These are phyloP conservation scores for Mesorhabditis belari DNA, from an alignment of 2,888 invertebrate species.

Conservation along the genomic window DNA sequence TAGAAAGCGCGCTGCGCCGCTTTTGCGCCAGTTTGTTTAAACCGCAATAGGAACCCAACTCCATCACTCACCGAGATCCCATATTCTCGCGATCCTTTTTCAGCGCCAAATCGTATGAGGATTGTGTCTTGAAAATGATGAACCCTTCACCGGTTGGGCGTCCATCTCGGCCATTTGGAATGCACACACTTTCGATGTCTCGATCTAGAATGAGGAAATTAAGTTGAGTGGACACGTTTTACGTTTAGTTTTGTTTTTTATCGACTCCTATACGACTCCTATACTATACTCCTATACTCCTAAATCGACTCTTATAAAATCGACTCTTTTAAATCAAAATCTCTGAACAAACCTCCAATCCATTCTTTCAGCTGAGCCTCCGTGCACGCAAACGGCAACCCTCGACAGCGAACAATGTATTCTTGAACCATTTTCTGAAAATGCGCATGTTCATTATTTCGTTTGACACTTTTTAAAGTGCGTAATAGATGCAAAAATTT, in stretches of 20 bases:
- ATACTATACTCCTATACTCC: not conserved
- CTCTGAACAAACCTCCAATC: slow-evolving; percentile 19
- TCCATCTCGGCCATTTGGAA: slow-evolving; percentile 17
- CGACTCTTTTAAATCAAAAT: no score
- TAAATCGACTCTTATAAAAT: no score
- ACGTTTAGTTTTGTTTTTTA: not conserved
- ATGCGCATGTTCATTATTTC: not conserved
- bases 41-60: not conserved
- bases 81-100: slow-evolving; percentile 24
- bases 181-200: slow-evolving; percentile 18
- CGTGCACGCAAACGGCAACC: slow-evolving; percentile 19
- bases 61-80: slow-evolving; percentile 4
- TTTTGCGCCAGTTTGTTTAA: not conserved
- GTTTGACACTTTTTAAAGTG: no score
- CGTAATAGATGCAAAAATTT: no score
- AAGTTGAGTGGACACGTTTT: not conserved
- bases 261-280: not conserved
- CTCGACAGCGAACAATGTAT: slow-evolving; percentile 14
- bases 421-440: slow-evolving; percentile 4
- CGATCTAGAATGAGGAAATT: slow-evolving; percentile 9
- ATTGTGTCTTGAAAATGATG: slow-evolving; percentile 17
- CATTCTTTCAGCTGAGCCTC: slow-evolving; percentile 19
- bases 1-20: no score
- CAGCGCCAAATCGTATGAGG: slow-evolving; percentile 16
- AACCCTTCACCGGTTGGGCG: slow-evolving; percentile 19